Conservation (phyloP, 2,888 invertebrate genomes). For the Napeogenes inachia region DNA sequence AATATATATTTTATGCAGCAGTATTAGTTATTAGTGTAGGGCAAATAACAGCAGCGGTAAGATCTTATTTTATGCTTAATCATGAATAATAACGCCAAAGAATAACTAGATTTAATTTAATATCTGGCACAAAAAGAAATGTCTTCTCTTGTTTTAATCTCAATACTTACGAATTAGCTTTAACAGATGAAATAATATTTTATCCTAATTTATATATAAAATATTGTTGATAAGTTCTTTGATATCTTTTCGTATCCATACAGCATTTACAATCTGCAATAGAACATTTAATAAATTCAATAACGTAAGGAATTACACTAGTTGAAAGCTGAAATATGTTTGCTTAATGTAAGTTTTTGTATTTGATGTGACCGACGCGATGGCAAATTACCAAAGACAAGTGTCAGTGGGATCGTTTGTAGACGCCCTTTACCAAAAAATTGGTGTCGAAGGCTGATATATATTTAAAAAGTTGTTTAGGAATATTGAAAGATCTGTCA, state of each 20-base stretch:
- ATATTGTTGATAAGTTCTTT: too few species aligned
- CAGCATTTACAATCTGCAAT: too few species aligned
- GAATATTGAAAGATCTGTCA: constrained; percentile 6
- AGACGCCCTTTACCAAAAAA: constrained; percentile 1
- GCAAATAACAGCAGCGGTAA: not conserved
- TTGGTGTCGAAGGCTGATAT: constrained; percentile 14
- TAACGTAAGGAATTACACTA: too few species aligned
- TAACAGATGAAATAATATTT: too few species aligned
- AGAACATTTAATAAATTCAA: too few species aligned
- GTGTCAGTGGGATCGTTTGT: not conserved
- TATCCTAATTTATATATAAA: too few species aligned
- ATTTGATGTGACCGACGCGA: not conserved
- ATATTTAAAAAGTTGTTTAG: constrained; percentile 7
- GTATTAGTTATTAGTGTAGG: not conserved
- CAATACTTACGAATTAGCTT: too few species aligned
- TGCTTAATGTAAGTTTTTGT: constrained; percentile 7
- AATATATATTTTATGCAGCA: not conserved
- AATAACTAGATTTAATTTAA: constrained; percentile 22
- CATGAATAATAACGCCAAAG: constrained; percentile 22
- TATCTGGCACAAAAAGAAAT: constrained; percentile 12
- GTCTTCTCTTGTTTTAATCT: not conserved
- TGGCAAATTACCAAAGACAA: not conserved
- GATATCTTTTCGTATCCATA: too few species aligned
- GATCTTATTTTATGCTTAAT: not conserved
- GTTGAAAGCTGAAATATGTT: not conserved